A percentile compares a stretch with the other conserved stretches of the same genome.
Conservation (phyloP, 2,797 vertebrate species). For the Malacoctenus gilli region DNA sequence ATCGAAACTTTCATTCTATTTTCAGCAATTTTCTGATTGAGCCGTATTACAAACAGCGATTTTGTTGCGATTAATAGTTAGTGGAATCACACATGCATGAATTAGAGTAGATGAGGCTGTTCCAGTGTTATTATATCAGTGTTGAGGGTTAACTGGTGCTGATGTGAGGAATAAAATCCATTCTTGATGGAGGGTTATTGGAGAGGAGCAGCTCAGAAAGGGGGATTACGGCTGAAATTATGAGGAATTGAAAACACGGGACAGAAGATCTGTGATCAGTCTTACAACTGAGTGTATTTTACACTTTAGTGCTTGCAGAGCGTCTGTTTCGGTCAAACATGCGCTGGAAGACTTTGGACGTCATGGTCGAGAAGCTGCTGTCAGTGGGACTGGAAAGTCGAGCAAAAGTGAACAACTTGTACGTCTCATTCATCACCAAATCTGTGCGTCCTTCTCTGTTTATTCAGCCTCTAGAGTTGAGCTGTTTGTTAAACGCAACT, state of each 20-base stretch:
- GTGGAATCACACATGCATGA: constrained; percentile 31
- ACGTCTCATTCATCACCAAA: too few species aligned
- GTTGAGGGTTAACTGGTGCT: constrained; percentile 11
- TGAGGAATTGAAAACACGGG: constrained; percentile 77
- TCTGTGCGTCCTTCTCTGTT: neutral
- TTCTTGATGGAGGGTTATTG: constrained; percentile 2
- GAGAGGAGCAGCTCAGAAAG: neutral
- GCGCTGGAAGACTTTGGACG: constrained; percentile 86
- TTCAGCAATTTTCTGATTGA: constrained; percentile 32
- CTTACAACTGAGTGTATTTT: constrained; percentile 90
- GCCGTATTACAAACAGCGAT: constrained; percentile 20
- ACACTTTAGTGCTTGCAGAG: constrained; percentile 83
- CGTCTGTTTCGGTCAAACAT: constrained; percentile 89
- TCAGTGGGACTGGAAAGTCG: constrained; percentile 75
- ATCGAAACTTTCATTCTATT: constrained; percentile 18
- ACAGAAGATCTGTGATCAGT: constrained; percentile 72
- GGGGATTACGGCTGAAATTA: constrained; percentile 14
- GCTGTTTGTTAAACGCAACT: neutral
- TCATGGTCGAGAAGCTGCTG: constrained; percentile 73
- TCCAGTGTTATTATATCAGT: constrained; percentile 21
- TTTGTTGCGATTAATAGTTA: constrained; percentile 17
- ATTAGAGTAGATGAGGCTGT: constrained; percentile 3
- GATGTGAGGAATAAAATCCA: constrained; percentile 8
- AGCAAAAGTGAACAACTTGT: constrained; percentile 27
- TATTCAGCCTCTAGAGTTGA: neutral